Evolutionary conservation across 2,113 vertebrate species (phyloP).

Genomic region (Trachemys scripta): DNA sequence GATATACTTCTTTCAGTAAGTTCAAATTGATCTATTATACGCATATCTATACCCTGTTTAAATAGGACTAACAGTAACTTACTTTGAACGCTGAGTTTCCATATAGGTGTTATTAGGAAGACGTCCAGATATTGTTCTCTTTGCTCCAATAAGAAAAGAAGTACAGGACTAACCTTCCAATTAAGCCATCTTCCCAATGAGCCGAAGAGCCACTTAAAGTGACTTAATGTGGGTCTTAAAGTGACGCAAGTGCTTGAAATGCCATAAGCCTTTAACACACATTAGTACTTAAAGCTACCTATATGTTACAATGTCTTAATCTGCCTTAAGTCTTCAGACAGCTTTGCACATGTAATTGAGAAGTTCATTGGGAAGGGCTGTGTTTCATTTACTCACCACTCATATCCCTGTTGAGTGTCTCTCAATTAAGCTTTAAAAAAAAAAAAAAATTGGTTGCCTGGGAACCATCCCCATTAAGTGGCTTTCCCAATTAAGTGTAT

Average conservation of each 20-base stretch:
- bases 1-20: neutral
- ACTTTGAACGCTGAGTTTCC: rapidly evolving
- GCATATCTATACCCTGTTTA: neutral
- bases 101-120: rapidly evolving
- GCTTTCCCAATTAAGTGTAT: neutral
- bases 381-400: neutral
- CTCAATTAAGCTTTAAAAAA: neutral
- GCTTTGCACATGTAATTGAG: neutral
- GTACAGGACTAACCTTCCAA: neutral
- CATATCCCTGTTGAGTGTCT: neutral
- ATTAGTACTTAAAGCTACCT: neutral
- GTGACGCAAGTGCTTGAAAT: neutral
- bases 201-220: neutral
- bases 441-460: neutral
- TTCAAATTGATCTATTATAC: neutral
- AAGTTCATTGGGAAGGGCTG: neutral
- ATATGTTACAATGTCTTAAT: neutral
- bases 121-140: neutral
- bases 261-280: neutral
- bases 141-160: neutral
- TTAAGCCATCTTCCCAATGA: rapidly evolving
- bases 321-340: neutral
- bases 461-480: too few species aligned
- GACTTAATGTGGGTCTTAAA: neutral
- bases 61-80: rapidly evolving